Base-by-base conservation (phyloP, 2,888 invertebrate species). In the Beris morrisii region DNA sequence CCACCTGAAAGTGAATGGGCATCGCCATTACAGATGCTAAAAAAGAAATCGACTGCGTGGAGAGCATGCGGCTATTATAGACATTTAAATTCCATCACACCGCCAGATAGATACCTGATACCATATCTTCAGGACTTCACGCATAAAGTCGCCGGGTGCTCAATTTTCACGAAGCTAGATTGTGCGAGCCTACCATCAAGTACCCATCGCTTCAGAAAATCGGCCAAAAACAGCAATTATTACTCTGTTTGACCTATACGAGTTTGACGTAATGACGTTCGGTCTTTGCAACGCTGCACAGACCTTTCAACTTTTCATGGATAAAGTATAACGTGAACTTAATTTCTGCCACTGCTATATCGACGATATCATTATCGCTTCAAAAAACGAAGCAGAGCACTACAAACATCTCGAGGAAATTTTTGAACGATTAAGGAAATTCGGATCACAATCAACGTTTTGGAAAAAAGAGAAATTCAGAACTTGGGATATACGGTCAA, bases 211-310 rank as follows among this genome's bases (percentile, higher is more conserved):
- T 5, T 11, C 11, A 4, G 48, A 48, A 48, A 11, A 15, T 48
- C 48, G 15, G 4, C 5, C 48, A 15, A 48, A 48, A 11, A 48
- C 48, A 48, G 48, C 48, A 48, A 11, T 48, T 11, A 48, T 48
- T 48, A 48, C 15, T 4, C 48, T 11, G 11, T 48, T 48, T 15
- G 15, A 11, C 4, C 15, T 48, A 48, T 48, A 6, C 11, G 48
- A 48, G 48, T 15, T 48, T 15, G 11, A 11, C 11, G n/a, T 48
- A n/a, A 48, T 48, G 48, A n/a, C 48, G 11, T 48, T 48, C 48
- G 11, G 48, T 6, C 48, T 48, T 6, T 15, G 48, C 5, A 48
- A 48, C 5, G 48, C 48, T 13, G n/a, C 48, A n/a, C 48, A 48
- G 11, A 48, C 48, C 5, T 48, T 48, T 11, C 48, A 48, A 48